phyloP scores from a whole-genome alignment of 2,888 invertebrate genomes.

The Ferrisia virgata region DNA sequence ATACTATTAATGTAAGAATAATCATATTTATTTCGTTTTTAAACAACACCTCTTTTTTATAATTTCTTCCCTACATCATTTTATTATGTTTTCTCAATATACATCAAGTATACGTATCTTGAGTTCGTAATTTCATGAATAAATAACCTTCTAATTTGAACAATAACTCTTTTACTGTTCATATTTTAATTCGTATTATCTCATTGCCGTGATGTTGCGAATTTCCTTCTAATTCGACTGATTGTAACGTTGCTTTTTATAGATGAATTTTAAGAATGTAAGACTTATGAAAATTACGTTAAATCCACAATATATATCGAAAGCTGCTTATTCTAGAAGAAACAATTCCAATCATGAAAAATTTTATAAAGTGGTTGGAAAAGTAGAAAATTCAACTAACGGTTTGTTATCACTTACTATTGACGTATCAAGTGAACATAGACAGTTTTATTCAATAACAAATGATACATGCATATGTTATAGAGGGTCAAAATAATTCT shows the following conservation, averaged over 20 bases:
- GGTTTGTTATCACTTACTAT: no score
- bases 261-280: slow-evolving; percentile 41
- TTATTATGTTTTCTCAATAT: neutral
- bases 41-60: neutral
- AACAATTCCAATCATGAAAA: slow-evolving; percentile 49
- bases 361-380: slow-evolving; percentile 49
- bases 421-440: neutral
- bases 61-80: neutral
- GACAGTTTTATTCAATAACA: no score
- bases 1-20: slow-evolving; percentile 3
- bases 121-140: neutral
- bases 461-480: no score
- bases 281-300: neutral
- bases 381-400: slow-evolving; percentile 34
- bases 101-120: neutral
- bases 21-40: neutral
- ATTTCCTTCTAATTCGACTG: neutral
- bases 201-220: neutral
- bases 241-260: neutral
- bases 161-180: neutral
- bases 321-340: slow-evolving; percentile 47
- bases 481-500: neutral
- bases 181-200: neutral
- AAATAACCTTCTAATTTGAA: neutral
- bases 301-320: neutral